Evolutionary conservation across 2,797 vertebrate species (phyloP).

Genomic region (Syngnathus rostellatus): DNA sequence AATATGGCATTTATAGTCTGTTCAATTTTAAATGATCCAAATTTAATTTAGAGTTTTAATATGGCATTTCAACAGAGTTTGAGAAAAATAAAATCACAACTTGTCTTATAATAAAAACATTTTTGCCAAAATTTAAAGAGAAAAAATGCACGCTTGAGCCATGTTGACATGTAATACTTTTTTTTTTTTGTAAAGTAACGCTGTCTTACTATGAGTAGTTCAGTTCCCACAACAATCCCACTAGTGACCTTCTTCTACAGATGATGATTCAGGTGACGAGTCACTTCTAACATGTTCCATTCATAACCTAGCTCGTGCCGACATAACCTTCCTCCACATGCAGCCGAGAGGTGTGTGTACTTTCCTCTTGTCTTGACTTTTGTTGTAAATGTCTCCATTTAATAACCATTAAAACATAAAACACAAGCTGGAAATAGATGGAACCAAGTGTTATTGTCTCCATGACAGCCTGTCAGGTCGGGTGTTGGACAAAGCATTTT

Average conservation of each 20-base stretch:
- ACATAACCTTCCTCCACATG: neutral
- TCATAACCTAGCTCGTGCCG: neutral
- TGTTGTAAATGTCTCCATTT: neutral
- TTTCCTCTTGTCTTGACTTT: slow-evolving; percentile 1
- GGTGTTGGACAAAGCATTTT: slow-evolving; percentile 22
- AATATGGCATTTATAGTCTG: too few relatives aligned
- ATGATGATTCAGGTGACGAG: neutral
- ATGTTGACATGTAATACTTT: too few relatives aligned
- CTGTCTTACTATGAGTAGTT: too few relatives aligned
- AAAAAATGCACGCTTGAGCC: too few relatives aligned
- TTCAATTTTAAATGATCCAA: too few relatives aligned
- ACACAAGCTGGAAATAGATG: neutral
- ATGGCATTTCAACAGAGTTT: too few relatives aligned
- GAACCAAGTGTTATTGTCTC: neutral
- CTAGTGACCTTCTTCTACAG: neutral
- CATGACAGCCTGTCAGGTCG: neutral
- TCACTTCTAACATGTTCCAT: neutral
- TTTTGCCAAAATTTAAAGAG: too few relatives aligned
- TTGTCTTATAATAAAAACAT: too few relatives aligned
- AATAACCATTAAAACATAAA: neutral
- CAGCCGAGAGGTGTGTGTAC: neutral
- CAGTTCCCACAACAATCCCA: too few relatives aligned
- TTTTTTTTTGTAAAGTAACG: too few relatives aligned
- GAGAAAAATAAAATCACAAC: too few relatives aligned
- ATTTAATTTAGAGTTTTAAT: too few relatives aligned